A percentile compares a stretch with the other conserved stretches of the same genome.
phyloP scores from a whole-genome alignment of 2,113 vertebrate genomes.

The Lepisosteus oculatus region DNA sequence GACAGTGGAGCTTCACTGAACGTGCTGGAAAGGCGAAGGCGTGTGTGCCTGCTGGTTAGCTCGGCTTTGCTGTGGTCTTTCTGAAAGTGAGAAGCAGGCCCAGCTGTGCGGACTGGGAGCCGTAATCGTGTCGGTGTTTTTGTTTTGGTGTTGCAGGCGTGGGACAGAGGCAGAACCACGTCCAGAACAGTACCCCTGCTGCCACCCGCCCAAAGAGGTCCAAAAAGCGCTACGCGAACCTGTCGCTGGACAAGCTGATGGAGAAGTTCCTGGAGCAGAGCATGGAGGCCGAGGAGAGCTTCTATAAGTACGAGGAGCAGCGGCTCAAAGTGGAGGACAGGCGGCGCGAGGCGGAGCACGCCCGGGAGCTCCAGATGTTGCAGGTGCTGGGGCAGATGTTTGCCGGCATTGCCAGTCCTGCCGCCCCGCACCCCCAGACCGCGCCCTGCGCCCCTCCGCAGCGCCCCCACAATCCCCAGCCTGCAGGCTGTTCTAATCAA shows the following conservation, averaged over 20 bases:
- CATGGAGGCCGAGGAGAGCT: constrained; percentile 75
- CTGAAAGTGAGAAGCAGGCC: background rate
- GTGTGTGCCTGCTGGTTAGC: too few species aligned
- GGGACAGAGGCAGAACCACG: constrained; percentile 49
- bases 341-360: constrained; percentile 77
- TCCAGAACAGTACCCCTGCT: constrained; percentile 53
- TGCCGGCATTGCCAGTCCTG: constrained; percentile 68
- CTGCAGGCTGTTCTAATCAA: constrained; percentile 61
- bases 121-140: background rate
- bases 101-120: too few species aligned
- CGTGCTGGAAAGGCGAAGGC: too few species aligned
- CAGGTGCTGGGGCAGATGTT: constrained; percentile 90
- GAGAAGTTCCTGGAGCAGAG: constrained; percentile 87
- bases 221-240: constrained; percentile 69
- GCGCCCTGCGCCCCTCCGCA: constrained; percentile 48
- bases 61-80: background rate
- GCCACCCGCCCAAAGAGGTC: constrained; percentile 64
- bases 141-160: constrained; percentile 43
- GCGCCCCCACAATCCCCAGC: constrained; percentile 48
- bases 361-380: constrained; percentile 83
- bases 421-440: constrained; percentile 46
- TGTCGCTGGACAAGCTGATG: constrained; percentile 83
- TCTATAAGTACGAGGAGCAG: constrained; percentile 83
- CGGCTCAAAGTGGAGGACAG: constrained; percentile 79
- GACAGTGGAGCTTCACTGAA: too few species aligned